Evolutionary conservation across 2,888 invertebrate species (phyloP).

Genomic region (Ptychoptera contaminata): DNA sequence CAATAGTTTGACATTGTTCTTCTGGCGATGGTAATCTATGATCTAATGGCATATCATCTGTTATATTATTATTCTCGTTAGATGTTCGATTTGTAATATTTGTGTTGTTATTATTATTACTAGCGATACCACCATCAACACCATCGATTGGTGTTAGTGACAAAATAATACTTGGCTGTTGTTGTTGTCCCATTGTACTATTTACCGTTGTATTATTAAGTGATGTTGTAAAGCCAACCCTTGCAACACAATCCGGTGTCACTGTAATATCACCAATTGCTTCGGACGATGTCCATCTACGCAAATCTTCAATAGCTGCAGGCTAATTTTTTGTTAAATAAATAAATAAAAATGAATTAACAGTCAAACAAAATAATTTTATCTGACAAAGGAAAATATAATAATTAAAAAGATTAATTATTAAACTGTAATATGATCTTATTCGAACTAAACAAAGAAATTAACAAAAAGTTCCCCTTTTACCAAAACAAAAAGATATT

Average conservation of each 20-base stretch:
- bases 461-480: not conserved
- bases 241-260: constrained; percentile 58
- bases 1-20: constrained; percentile 69
- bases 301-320: constrained; percentile 58
- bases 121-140: constrained; percentile 17
- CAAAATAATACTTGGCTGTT: constrained; percentile 27
- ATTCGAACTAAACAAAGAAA: not conserved
- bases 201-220: constrained; percentile 17
- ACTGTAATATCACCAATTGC: constrained; percentile 70
- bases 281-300: constrained; percentile 73
- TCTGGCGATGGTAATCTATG: constrained; percentile 77
- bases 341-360: constrained; percentile 5
- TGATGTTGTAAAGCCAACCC: constrained; percentile 27
- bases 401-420: not conserved
- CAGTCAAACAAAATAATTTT: too few relatives aligned
- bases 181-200: not conserved
- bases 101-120: constrained; percentile 3
- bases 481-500: not conserved
- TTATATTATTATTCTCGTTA: constrained; percentile 27
- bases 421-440: not conserved
- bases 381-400: too few relatives aligned
- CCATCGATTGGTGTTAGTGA: constrained; percentile 29
- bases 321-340: constrained; percentile 39
- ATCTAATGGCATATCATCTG: constrained; percentile 46
- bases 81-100: constrained; percentile 25